phyloP scores from a whole-genome alignment of 2,888 invertebrate genomes.

The Stegana nigrithorax region DNA sequence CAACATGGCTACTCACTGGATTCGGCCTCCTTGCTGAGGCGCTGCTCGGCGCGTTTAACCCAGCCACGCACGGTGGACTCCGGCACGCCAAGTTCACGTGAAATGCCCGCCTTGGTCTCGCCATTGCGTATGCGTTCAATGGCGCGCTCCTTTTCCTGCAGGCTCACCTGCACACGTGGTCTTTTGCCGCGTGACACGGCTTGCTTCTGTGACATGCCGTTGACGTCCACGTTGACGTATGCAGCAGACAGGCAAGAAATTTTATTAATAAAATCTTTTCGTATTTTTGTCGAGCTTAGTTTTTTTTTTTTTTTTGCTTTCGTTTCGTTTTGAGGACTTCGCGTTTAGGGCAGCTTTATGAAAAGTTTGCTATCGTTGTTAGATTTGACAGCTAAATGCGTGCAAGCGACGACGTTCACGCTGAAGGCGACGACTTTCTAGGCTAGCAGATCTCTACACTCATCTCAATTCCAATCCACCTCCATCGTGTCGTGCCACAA shows the following conservation, averaged over 20 bases:
- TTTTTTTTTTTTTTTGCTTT: neutral
- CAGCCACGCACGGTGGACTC: constrained; percentile 52
- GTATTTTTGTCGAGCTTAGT: neutral
- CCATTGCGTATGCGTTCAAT: constrained; percentile 49
- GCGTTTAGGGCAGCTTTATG: neutral
- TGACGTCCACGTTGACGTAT: too few species aligned
- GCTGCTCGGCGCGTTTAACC: constrained; percentile 50
- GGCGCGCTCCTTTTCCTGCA: constrained; percentile 45
- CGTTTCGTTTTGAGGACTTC: neutral
- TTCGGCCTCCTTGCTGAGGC: constrained; percentile 34
- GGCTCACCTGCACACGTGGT: constrained; percentile 46
- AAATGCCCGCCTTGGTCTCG: constrained; percentile 50
- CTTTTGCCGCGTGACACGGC: constrained; percentile 44
- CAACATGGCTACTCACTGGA: constrained; percentile 30
- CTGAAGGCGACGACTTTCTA: too few species aligned
- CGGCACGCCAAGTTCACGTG: constrained; percentile 49
- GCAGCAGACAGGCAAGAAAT: too few species aligned
- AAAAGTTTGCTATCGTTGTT: neutral
- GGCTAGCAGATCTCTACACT: too few species aligned
- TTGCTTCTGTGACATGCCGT: neutral
- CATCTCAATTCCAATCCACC: neutral
- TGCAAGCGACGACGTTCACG: neutral
- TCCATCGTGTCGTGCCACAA: too few species aligned
- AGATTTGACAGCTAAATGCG: constrained; percentile 10
- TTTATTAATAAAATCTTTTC: neutral